Percentiles rank a stretch among this genome's conserved stretches.
These are phyloP conservation scores for Malacoctenus gilli DNA, from an alignment of 2,797 vertebrate species.

Conservation along the genomic window DNA sequence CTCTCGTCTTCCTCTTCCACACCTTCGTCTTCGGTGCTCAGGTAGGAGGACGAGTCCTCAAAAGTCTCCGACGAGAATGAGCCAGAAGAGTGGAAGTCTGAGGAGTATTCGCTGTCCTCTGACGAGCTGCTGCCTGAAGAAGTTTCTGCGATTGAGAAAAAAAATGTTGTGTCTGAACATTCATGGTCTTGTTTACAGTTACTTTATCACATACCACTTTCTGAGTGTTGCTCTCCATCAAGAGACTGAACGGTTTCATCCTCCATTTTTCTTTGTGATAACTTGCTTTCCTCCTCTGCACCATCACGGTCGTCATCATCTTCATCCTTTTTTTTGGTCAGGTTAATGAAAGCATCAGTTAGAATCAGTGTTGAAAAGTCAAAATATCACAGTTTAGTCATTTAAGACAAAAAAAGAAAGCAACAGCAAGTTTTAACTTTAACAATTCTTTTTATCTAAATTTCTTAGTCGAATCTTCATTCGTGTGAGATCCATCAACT, in stretches of 20 bases:
- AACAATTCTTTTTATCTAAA: no score
- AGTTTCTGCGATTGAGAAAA: slow-evolving; percentile 62
- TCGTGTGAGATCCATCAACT: no score
- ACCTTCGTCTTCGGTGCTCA: slow-evolving; percentile 82
- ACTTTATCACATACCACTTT: slow-evolving; percentile 76
- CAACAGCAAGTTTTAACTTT: background rate
- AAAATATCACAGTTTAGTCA: background rate
- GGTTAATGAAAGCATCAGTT: slow-evolving; percentile 42
- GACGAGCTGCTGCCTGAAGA: slow-evolving; percentile 82
- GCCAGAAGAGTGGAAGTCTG: slow-evolving; percentile 68
- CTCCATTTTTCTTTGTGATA: slow-evolving; percentile 49
- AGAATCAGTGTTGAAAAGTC: background rate
- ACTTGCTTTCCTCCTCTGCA: slow-evolving; percentile 34
- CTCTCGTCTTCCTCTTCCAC: slow-evolving; percentile 40
- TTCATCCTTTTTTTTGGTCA: slow-evolving; percentile 32
- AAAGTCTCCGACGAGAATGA: slow-evolving; percentile 59
- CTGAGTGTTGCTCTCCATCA: slow-evolving; percentile 77
- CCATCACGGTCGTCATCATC: background rate
- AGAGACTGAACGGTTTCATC: slow-evolving; percentile 67
- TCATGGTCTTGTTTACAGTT: background rate
- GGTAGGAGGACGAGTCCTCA: slow-evolving; percentile 76
- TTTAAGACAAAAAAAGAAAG: background rate
- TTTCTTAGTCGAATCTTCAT: no score
- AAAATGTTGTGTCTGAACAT: background rate
- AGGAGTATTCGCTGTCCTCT: slow-evolving; percentile 83